Base-by-base conservation (phyloP, 2,113 vertebrate species). In the Chrysochloris asiatica region DNA sequence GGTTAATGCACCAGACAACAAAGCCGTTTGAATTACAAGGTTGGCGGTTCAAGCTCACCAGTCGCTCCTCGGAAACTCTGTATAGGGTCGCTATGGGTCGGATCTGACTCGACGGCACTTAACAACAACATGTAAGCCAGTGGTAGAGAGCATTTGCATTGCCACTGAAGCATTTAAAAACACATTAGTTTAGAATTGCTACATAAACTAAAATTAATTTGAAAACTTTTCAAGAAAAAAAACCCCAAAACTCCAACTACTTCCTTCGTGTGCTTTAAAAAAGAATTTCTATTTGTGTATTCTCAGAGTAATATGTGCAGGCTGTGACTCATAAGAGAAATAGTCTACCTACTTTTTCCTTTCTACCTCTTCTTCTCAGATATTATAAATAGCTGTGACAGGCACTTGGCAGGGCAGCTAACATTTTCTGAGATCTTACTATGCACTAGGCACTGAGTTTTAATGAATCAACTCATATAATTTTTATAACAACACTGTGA, bases 141-240 rank as follows among this genome's bases (percentile, higher is more conserved):
- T 56, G 16, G 38, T 38, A 41, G 47, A 36, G 41, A 93, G 21
- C 71, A 79, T 76, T 88, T 90, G 47, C 47, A 71, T 69, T 59
- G 50, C 52, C 9, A 59, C 41, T 65, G 41, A 90, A 88, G 38
- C 63, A 85, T 38, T 82, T 61, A 73, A 88, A 26, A 79, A 89
- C 26, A 88, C 26, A 88, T 65, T 54, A 89, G 26, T 86, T 82
- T 71, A 41, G 21, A 85, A 47, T 67, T 93, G 56, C 52, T 78
- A n/a, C 36, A 56, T 82, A 71, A 86, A 93, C 75, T 83, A 89
- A 89, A 93, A 41, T 92, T 69, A 85, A 88, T 45, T 30, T 83
- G 56, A 48, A 78, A 95, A 88, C 75, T 33, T 75, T 87, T 81
- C 47, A 81, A 54, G 54, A 9, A 81, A 92, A 19, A 89, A n/a